Conservation (phyloP, 2,888 invertebrate species). For the Crossocerus cetratus region DNA sequence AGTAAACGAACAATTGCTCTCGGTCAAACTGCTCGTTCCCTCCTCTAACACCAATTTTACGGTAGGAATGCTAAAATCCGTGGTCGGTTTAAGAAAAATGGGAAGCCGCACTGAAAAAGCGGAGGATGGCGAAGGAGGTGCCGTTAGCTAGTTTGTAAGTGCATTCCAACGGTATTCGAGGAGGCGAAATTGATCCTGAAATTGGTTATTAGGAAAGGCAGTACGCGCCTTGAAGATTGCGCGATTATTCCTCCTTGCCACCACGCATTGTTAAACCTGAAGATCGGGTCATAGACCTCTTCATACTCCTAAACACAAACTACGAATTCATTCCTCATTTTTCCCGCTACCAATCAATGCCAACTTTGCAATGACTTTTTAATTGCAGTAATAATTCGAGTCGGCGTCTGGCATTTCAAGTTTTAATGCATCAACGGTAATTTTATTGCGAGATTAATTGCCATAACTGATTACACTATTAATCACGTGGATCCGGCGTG, state of each 20-base stretch:
- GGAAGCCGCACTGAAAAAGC: neutral
- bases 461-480: too few species aligned
- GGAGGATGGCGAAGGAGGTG: constrained; percentile 3
- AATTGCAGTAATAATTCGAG: too few species aligned
- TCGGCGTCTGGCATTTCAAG: too few species aligned
- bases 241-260: constrained; percentile 13
- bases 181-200: constrained; percentile 67
- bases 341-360: too few species aligned
- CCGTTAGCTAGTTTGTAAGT: constrained; percentile 44
- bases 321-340: too few species aligned
- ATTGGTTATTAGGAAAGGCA: constrained; percentile 62
- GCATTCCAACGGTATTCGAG: constrained; percentile 59
- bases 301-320: too few species aligned
- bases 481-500: too few species aligned
- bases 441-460: too few species aligned
- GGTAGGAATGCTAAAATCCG: neutral
- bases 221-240: constrained; percentile 49
- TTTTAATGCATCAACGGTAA: too few species aligned
- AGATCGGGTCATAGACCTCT: neutral
- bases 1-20: constrained; percentile 14
- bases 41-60: neutral
- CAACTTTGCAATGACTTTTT: too few species aligned
- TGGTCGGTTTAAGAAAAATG: too few species aligned
- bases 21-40: constrained; percentile 8
- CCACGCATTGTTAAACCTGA: constrained; percentile 3